Evolutionary conservation across 2,113 vertebrate genomes (phyloP).

Genomic region (Macaca fascicularis): T2T-MFA8v1.1 NC_088392.1:59769501-59770000

Average conservation of each 20-base stretch:
- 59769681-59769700: background rate
- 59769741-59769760: background rate
- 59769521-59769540: background rate
- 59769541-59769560: background rate
- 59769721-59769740: background rate
- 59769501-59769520: background rate
- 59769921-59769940: too few relatives aligned
- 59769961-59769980: too few relatives aligned
- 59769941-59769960: too few relatives aligned
- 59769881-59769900: too few relatives aligned
- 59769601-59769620: background rate
- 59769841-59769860: slow-evolving; percentile 34
- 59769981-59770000: too few relatives aligned
- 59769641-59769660: background rate
- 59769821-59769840: background rate
- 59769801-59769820: background rate
- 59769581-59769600: background rate
- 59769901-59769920: too few relatives aligned
- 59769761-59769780: slow-evolving; percentile 35
- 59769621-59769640: background rate
- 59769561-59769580: too few relatives aligned
- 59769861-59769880: background rate
- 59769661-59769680: background rate
- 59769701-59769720: background rate
- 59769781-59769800: background rate